Percentiles rank a stretch among this genome's conserved stretches.
phyloP scores from a whole-genome alignment of 1,140 invertebrate species.

The Steinernema khuongi region DNA sequence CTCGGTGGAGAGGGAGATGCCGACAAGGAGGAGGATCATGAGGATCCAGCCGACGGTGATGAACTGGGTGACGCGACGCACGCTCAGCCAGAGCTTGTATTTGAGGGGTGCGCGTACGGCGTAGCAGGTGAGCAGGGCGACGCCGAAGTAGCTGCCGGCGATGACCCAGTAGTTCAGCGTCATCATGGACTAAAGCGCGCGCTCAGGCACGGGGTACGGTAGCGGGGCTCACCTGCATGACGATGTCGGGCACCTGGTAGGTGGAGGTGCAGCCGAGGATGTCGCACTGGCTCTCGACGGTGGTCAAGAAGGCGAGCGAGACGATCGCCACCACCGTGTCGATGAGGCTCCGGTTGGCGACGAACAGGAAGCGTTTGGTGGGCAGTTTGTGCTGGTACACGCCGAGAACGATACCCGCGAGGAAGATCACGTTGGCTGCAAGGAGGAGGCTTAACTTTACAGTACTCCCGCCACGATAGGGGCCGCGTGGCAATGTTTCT shows the following conservation, averaged over 20 bases:
- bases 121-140: neutral
- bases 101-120: neutral
- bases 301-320: neutral
- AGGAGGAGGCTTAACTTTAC: neutral
- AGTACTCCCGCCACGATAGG: too few species aligned
- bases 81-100: constrained; percentile 3
- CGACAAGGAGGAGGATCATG: neutral
- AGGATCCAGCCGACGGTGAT: neutral
- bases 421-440: constrained; percentile 7
- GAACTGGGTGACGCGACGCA: neutral
- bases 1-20: neutral
- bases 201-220: neutral
- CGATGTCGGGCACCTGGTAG: constrained; percentile 3
- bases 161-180: constrained; percentile 9
- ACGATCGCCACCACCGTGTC: neutral
- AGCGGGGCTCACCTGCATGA: neutral
- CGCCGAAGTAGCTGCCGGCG: constrained; percentile 1
- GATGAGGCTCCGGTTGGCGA: constrained; percentile 9
- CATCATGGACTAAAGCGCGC: constrained; percentile 8
- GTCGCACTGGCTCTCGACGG: neutral
- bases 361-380: constrained; percentile 6
- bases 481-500: too few species aligned
- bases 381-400: constrained; percentile 5
- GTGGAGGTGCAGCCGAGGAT: neutral
- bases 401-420: neutral